These are phyloP conservation scores for Ascaphus truei DNA, from an alignment of 2,113 vertebrate genomes.

Conservation along the genomic window DNA sequence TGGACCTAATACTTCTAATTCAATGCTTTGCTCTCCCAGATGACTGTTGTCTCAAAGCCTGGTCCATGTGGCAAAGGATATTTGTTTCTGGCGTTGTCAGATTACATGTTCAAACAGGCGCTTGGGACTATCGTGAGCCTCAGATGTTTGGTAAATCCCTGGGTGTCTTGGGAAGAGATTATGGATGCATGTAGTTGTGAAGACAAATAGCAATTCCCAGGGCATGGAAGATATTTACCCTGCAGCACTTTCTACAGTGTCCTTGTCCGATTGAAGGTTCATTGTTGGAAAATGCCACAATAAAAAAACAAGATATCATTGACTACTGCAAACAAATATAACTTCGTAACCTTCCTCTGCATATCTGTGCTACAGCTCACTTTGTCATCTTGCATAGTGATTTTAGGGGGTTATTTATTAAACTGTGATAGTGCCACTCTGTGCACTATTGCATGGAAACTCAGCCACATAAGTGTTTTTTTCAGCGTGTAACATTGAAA, in stretches of 20 bases:
- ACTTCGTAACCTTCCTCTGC: too few relatives aligned
- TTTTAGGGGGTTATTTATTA: too few relatives aligned
- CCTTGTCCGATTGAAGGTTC: constrained; percentile 20
- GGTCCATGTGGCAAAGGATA: neutral
- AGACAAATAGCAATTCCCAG: constrained; percentile 15
- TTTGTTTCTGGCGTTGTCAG: constrained; percentile 21
- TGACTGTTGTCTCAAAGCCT: constrained; percentile 1
- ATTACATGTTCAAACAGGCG: constrained; percentile 19
- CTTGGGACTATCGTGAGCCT: constrained; percentile 15
- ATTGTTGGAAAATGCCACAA: neutral
- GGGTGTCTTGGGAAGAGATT: constrained; percentile 4
- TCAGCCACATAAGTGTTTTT: too few relatives aligned
- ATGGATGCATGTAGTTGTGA: neutral
- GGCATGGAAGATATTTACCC: neutral
- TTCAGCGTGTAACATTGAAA: too few relatives aligned
- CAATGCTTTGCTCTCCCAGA: neutral
- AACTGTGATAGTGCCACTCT: too few relatives aligned
- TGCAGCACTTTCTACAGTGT: neutral
- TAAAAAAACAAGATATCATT: neutral
- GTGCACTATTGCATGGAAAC: too few relatives aligned
- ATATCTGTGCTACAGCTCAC: too few relatives aligned
- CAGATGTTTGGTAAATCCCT: constrained; percentile 29
- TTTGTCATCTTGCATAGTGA: too few relatives aligned
- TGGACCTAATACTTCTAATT: neutral
- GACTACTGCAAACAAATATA: neutral